phyloP scores from a whole-genome alignment of 2,888 invertebrate genomes.

The Diachrysia chrysitis region DNA sequence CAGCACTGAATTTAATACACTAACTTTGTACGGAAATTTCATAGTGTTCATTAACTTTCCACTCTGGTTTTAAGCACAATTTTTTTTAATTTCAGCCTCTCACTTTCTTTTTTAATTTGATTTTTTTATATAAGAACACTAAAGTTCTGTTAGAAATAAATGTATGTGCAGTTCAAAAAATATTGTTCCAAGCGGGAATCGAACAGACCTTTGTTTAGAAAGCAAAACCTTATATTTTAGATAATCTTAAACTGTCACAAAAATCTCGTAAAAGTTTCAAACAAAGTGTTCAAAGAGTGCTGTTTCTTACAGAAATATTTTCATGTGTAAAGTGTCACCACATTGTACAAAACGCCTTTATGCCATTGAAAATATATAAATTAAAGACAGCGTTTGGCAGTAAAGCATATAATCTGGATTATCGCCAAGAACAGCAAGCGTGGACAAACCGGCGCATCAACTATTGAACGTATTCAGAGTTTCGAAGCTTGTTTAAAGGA shows the following conservation, averaged over 20 bases:
- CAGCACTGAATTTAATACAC: background rate
- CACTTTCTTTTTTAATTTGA: background rate
- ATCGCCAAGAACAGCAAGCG: background rate
- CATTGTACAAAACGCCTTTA: background rate
- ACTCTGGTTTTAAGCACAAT: background rate
- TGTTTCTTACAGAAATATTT: background rate
- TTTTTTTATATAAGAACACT: background rate
- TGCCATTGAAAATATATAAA: conserved; percentile 1
- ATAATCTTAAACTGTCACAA: too few species aligned
- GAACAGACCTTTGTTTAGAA: too few species aligned
- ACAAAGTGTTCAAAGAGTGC: too few species aligned
- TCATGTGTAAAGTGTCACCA: background rate
- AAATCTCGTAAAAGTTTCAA: too few species aligned
- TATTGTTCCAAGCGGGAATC: background rate
- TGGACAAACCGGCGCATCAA: background rate
- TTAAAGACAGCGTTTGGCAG: background rate
- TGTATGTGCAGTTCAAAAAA: background rate
- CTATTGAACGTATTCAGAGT: conserved; percentile 4
- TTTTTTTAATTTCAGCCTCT: background rate
- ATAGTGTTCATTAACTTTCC: conserved; percentile 4
- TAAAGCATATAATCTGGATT: conserved; percentile 4
- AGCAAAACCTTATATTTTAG: too few species aligned
- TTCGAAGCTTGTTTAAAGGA: conserved; percentile 2
- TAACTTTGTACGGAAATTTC: conserved; percentile 19
- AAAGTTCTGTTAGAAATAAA: background rate